Percentiles rank a stretch among this genome's conserved stretches.
Evolutionary conservation across 2,888 invertebrate genomes (phyloP).

Genomic region (Drosophila flavopinicola): DNA sequence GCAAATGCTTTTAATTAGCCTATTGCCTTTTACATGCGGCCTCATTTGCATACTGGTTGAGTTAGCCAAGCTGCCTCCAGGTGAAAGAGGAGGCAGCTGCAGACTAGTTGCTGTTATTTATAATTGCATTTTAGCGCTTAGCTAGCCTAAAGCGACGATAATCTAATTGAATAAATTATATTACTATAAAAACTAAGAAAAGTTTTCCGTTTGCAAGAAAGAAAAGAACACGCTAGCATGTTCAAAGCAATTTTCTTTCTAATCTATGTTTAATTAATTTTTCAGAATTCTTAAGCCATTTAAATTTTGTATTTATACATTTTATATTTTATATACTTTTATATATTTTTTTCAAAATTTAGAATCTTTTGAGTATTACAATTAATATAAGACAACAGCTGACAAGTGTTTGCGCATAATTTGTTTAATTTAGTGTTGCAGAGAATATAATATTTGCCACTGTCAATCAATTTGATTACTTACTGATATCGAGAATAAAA

Average conservation of each 20-base stretch:
- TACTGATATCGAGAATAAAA: constrained; percentile 17
- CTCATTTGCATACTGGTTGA: constrained; percentile 58
- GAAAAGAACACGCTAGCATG: too few relatives aligned
- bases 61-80: not conserved
- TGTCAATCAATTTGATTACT: not conserved
- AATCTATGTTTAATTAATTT: too few relatives aligned
- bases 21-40: constrained; percentile 58
- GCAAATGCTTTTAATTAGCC: constrained; percentile 71
- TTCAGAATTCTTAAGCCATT: too few relatives aligned
- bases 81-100: not conserved
- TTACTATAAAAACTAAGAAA: not conserved
- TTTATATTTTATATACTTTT: too few relatives aligned
- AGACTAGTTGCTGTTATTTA: constrained; percentile 21
- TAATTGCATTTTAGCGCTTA: constrained; percentile 20
- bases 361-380: too few relatives aligned
- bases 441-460: not conserved
- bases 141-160: not conserved
- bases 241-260: too few relatives aligned
- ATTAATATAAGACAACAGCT: too few relatives aligned
- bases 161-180: not conserved
- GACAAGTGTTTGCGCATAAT: too few relatives aligned
- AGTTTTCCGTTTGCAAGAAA: too few relatives aligned
- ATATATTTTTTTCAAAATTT: too few relatives aligned
- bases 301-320: too few relatives aligned
- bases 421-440: too few relatives aligned